Evolutionary conservation across 2,888 invertebrate species (phyloP).

Genomic region (Mesochorus sp.): DNA sequence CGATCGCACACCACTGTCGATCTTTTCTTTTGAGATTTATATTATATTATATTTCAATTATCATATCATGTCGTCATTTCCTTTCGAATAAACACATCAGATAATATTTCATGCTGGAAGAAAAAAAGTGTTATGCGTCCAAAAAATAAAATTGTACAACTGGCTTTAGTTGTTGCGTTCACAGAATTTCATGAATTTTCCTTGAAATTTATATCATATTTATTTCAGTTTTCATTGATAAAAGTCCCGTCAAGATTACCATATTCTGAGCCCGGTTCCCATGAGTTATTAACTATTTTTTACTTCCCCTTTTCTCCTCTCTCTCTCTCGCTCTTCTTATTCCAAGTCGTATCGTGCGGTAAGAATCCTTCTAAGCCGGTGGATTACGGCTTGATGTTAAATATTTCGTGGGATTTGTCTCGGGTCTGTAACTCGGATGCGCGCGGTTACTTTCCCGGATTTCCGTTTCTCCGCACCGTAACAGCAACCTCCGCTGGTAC

Average conservation of each 20-base stretch:
- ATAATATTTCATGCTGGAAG: too few relatives aligned
- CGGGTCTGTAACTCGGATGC: conserved; percentile 5
- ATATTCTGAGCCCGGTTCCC: conserved; percentile 4
- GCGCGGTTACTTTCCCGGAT: conserved; percentile 16
- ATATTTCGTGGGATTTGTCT: conserved; percentile 40
- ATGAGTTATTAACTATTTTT: conserved; percentile 1
- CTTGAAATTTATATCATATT: too few relatives aligned
- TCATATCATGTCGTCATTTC: too few relatives aligned
- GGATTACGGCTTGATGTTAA: conserved; percentile 51
- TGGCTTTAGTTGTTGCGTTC: too few relatives aligned
- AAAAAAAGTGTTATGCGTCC: too few relatives aligned
- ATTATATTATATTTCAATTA: too few relatives aligned
- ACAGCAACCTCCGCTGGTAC: not conserved
- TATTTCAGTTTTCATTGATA: not conserved
- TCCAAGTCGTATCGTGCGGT: not conserved
- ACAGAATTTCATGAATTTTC: too few relatives aligned
- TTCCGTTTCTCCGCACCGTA: not conserved
- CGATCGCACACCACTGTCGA: too few relatives aligned
- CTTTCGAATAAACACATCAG: too few relatives aligned
- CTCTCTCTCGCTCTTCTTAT: not conserved
- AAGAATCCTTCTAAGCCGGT: conserved; percentile 21
- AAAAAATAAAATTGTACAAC: too few relatives aligned
- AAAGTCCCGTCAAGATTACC: conserved; percentile 2
- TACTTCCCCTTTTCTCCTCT: not conserved
- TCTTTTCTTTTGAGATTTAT: too few relatives aligned